Conservation (phyloP, 2,113 vertebrate genomes). For the Phalacrocorax pelagicus region DNA sequence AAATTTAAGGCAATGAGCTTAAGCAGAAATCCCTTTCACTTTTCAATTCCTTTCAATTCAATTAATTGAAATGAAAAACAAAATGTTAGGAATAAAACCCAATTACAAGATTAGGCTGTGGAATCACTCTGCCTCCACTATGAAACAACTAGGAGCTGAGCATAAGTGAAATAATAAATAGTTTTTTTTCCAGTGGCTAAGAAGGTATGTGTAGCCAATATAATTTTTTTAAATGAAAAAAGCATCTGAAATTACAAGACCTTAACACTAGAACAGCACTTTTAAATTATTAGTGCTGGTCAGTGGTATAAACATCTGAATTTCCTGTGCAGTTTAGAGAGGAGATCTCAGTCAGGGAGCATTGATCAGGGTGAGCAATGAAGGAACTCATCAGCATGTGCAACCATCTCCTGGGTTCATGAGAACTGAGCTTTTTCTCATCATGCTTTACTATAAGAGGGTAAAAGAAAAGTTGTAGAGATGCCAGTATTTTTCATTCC, state of each 20-base stretch:
- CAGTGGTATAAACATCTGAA: neutral
- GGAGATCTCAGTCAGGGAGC: accelerated
- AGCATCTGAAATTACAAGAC: neutral
- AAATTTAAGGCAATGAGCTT: neutral
- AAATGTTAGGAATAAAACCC: neutral
- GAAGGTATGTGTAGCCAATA: neutral
- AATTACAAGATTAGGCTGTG: neutral
- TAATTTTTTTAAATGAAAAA: neutral
- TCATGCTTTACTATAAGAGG: neutral
- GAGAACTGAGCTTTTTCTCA: neutral
- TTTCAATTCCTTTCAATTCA: neutral
- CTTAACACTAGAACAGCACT: neutral
- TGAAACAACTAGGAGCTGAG: neutral
- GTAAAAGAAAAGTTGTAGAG: neutral
- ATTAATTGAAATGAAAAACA: neutral
- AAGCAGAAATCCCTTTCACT: neutral
- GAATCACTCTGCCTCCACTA: neutral
- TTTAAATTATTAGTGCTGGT: neutral
- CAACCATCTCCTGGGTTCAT: neutral
- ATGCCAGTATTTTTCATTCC: neutral
- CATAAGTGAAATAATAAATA: neutral
- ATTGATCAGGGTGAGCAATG: neutral
- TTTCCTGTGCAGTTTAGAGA: neutral
- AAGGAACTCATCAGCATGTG: neutral
- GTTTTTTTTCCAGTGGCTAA: neutral